These are phyloP conservation scores for Scaptomyza cyrtandrae DNA, from an alignment of 2,888 invertebrate genomes.

Conservation along the genomic window DNA sequence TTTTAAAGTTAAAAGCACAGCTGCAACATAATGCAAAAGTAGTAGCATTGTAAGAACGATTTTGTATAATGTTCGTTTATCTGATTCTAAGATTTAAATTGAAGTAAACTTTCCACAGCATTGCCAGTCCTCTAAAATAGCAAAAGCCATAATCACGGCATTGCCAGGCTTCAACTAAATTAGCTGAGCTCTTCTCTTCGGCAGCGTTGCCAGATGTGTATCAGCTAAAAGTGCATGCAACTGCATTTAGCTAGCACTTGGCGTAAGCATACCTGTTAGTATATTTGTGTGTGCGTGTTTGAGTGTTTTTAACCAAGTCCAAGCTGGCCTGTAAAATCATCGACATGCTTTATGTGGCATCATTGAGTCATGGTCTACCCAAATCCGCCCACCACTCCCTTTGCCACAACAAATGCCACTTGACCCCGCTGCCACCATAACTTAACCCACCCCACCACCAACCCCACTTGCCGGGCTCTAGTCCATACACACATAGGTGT, in stretches of 20 bases:
- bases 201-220: slow-evolving; percentile 32
- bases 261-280: neutral
- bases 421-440: slow-evolving; percentile 40
- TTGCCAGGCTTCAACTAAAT: neutral
- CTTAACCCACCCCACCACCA: neutral
- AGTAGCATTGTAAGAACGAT: neutral
- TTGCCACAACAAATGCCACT: slow-evolving; percentile 35
- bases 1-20: too few species aligned
- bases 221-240: slow-evolving; percentile 6
- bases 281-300: neutral
- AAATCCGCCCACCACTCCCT: neutral
- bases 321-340: slow-evolving; percentile 39
- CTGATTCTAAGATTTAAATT: neutral
- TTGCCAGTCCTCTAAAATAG: neutral
- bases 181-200: slow-evolving; percentile 5
- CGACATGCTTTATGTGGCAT: slow-evolving; percentile 44
- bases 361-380: slow-evolving; percentile 36
- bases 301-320: slow-evolving; percentile 26
- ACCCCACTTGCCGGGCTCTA: neutral
- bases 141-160: neutral
- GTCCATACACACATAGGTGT: neutral
- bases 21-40: too few species aligned
- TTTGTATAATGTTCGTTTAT: neutral
- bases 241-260: slow-evolving; percentile 16
- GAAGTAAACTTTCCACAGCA: neutral